Conservation (phyloP, 2,888 invertebrate species). For the Eustalomyia histrio region DNA sequence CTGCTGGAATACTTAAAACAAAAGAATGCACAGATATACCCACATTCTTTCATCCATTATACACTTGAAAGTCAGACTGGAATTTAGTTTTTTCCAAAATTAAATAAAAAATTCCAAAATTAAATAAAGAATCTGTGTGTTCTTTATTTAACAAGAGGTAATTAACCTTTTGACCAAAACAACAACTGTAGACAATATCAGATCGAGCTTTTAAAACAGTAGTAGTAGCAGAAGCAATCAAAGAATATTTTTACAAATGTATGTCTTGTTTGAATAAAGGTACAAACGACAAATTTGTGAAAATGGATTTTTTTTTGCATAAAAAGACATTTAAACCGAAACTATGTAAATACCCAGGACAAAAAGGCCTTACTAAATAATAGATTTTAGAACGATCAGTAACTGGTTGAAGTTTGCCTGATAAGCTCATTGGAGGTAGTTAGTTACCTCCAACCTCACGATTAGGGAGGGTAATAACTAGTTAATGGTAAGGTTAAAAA, state of each 20-base stretch:
- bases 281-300: no score
- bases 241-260: neutral
- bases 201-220: neutral
- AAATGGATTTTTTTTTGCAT: no score
- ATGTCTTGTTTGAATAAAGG: no score
- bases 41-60: neutral
- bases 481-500: no score
- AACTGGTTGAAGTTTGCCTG: no score
- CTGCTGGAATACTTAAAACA: neutral
- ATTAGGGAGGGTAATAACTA: no score
- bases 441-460: no score
- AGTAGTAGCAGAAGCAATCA: neutral
- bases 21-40: neutral
- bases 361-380: no score
- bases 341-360: no score
- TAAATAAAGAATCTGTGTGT: conserved; percentile 1
- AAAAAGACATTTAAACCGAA: no score
- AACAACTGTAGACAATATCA: neutral
- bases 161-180: neutral
- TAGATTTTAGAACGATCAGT: no score
- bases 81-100: neutral
- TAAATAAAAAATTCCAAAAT: neutral
- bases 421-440: no score
- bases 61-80: neutral
- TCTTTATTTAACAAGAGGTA: conserved; percentile 1